Evolutionary conservation across 2,113 vertebrate species (phyloP).

Genomic region (Nettapus auritus): DNA sequence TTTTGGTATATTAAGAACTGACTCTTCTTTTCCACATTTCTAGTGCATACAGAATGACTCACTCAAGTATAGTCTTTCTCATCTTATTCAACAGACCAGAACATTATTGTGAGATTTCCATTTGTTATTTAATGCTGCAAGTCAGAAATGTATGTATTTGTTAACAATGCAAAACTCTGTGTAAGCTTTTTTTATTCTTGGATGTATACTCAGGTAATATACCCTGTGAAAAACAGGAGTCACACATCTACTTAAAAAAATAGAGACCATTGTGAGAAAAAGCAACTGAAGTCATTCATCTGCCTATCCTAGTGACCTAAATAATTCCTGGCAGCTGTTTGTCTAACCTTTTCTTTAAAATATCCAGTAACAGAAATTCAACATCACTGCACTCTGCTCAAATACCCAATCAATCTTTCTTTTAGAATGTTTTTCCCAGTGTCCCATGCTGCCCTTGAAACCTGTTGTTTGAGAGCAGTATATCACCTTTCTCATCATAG

Average conservation of each 20-base stretch:
- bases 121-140: not conserved
- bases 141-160: not conserved
- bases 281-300: not conserved
- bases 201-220: not conserved
- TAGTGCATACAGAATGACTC: conserved; percentile 1
- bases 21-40: conserved; percentile 1
- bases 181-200: not conserved
- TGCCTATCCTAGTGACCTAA: conserved; percentile 40
- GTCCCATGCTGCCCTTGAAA: not conserved
- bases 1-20: conserved; percentile 8
- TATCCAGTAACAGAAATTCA: conserved; percentile 25
- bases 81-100: conserved; percentile 21
- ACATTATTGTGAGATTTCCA: not conserved
- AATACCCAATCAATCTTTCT: not conserved
- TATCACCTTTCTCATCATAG: not conserved
- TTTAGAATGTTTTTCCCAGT: not conserved
- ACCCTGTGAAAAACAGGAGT: not conserved
- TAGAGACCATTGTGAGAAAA: conserved; percentile 16
- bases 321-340: conserved; percentile 43
- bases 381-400: not conserved
- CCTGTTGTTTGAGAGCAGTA: not conserved
- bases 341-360: conserved; percentile 49
- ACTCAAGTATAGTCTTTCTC: conserved; percentile 11
- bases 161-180: not conserved
- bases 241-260: not conserved